A percentile compares a stretch with the other conserved stretches of the same genome.
Conservation (phyloP, 1,140 invertebrate genomes). For the Asbolus verrucosus region DNA sequence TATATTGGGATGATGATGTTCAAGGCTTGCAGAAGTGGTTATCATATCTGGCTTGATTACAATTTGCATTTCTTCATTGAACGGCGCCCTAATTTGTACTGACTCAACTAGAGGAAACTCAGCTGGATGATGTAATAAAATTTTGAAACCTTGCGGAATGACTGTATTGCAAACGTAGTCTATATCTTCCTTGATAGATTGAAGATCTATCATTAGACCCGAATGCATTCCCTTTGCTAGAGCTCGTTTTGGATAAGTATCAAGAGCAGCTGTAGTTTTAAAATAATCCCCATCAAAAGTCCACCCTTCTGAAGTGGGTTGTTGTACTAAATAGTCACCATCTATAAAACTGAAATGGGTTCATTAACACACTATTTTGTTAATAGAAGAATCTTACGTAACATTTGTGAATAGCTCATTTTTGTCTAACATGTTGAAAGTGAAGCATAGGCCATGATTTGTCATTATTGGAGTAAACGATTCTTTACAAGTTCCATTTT, state of each 20-base stretch:
- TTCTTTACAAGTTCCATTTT: conserved; percentile 67
- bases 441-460: background rate
- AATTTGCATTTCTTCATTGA: too few species aligned
- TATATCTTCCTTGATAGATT: conserved; percentile 67
- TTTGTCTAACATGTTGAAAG: background rate
- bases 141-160: conserved; percentile 64
- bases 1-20: conserved; percentile 67
- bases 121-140: conserved; percentile 4
- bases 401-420: background rate
- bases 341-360: conserved; percentile 66
- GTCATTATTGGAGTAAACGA: background rate
- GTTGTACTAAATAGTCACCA: background rate
- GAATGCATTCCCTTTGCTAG: conserved; percentile 72
- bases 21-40: conserved; percentile 66
- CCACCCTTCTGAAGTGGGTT: background rate
- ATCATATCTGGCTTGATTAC: conserved; percentile 10
- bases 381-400: background rate
- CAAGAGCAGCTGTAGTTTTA: too few species aligned
- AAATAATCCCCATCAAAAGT: background rate
- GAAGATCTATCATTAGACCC: conserved; percentile 70
- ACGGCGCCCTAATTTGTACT: too few species aligned
- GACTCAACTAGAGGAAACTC: background rate
- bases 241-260: conserved; percentile 60
- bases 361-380: conserved; percentile 57
- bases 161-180: conserved; percentile 15